phyloP scores from a whole-genome alignment of 2,113 vertebrate species.

The Gallinago paraguaiae region DNA sequence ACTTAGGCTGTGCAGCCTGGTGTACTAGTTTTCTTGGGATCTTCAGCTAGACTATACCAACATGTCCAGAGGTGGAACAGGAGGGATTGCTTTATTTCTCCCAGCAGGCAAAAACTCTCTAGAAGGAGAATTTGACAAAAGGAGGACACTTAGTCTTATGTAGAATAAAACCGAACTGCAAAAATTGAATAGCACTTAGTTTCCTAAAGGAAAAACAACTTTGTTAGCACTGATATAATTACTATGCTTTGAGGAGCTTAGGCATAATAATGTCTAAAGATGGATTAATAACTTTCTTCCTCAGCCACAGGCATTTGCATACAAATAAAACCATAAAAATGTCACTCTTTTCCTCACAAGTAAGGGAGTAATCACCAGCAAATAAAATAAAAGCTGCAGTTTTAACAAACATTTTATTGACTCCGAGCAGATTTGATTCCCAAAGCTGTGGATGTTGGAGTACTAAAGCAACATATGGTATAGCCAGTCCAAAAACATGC shows the following conservation, averaged over 20 bases:
- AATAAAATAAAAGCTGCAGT: neutral
- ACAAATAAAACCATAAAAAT: neutral
- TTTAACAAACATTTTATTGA: neutral
- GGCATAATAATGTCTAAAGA: constrained; percentile 50
- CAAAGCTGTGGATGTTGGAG: neutral
- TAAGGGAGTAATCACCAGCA: neutral
- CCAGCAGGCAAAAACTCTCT: constrained; percentile 6
- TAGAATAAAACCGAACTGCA: constrained; percentile 55
- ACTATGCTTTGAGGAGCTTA: constrained; percentile 49
- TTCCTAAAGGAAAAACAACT: constrained; percentile 44
- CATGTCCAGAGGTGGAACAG: constrained; percentile 27
- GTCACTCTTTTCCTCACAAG: neutral
- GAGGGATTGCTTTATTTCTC: constrained; percentile 30
- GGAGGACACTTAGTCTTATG: constrained; percentile 8
- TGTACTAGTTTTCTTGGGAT: constrained; percentile 29
- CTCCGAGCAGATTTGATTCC: neutral
- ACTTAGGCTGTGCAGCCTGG: neutral
- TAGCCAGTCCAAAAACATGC: neutral
- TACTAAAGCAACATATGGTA: neutral
- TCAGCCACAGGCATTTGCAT: neutral
- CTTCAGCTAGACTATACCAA: neutral
- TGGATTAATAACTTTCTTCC: constrained; percentile 51
- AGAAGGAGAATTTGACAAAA: neutral
- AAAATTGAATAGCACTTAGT: constrained; percentile 59
- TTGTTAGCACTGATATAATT: constrained; percentile 47